Evolutionary conservation across 2,113 vertebrate species (phyloP).

Genomic region (Labeo catla): DNA sequence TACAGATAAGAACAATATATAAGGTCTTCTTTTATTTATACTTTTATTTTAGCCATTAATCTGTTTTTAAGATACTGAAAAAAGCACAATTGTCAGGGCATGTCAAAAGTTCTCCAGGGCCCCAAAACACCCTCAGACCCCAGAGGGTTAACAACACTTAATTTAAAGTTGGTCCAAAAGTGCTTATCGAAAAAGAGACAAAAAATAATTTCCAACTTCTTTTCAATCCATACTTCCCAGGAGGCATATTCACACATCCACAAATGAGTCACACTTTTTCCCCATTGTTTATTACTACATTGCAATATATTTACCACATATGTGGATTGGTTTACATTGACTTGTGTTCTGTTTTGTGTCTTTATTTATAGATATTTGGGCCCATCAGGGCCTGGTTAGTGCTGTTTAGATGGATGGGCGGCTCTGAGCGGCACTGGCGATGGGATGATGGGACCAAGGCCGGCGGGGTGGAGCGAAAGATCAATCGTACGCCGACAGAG

Average conservation of each 20-base stretch:
- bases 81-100: too few relatives aligned
- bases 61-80: too few relatives aligned
- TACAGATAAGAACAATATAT: too few relatives aligned
- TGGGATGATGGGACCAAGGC: slow-evolving; percentile 71
- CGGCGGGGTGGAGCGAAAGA: slow-evolving; percentile 63
- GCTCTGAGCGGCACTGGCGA: not conserved
- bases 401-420: slow-evolving; percentile 35
- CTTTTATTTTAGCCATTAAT: too few relatives aligned
- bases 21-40: too few relatives aligned
- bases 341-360: not conserved
- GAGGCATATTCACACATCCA: not conserved
- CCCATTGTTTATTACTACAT: too few relatives aligned
- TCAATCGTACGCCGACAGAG: slow-evolving; percentile 71
- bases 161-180: not conserved
- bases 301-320: not conserved
- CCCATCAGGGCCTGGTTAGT: slow-evolving; percentile 23
- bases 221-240: not conserved
- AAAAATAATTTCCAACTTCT: too few relatives aligned
- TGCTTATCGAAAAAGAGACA: not conserved
- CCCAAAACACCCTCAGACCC: too few relatives aligned
- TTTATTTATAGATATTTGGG: slow-evolving; percentile 26
- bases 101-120: too few relatives aligned
- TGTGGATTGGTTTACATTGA: not conserved
- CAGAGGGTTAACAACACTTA: not conserved
- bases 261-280: not conserved